phyloP scores from a whole-genome alignment of 2,113 vertebrate genomes.

The Kryptolebias marmoratus region DNA sequence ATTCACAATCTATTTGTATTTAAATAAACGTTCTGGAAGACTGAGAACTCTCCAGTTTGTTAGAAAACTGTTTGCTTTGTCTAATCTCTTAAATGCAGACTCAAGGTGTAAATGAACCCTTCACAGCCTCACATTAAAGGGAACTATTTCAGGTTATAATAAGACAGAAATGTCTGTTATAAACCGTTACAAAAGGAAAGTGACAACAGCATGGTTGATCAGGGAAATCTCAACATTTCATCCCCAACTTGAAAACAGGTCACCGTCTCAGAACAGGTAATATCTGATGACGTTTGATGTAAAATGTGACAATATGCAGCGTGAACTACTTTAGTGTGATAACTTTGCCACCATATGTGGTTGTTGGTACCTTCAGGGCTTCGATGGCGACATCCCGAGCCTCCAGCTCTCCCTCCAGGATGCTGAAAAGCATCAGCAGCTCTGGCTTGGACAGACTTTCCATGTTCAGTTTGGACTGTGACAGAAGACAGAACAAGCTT shows the following conservation, averaged over 20 bases:
- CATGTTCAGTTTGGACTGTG: conserved; percentile 93
- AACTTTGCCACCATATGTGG: conserved; percentile 8
- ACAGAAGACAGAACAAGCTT: conserved; percentile 18
- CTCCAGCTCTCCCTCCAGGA: conserved; percentile 96
- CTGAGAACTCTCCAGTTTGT: neutral
- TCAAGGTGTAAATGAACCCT: neutral
- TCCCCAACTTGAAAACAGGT: too few relatives aligned
- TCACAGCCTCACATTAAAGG: neutral
- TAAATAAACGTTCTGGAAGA: neutral
- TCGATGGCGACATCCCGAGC: conserved; percentile 96
- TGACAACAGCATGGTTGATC: neutral
- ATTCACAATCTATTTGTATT: neutral
- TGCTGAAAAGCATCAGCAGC: conserved; percentile 93
- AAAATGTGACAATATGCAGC: neutral
- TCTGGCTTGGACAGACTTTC: conserved; percentile 95
- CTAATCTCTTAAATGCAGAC: neutral
- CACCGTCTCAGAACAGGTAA: neutral
- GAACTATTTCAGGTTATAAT: neutral
- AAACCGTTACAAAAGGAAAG: too few relatives aligned
- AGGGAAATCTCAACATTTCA: too few relatives aligned
- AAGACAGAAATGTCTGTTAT: neutral
- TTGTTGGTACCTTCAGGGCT: conserved; percentile 89
- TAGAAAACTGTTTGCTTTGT: neutral
- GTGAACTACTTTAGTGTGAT: neutral
- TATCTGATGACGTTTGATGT: neutral